A percentile compares a stretch with the other conserved stretches of the same genome.
phyloP scores from a whole-genome alignment of 2,888 invertebrate species.

The Ptychoptera albimana region DNA sequence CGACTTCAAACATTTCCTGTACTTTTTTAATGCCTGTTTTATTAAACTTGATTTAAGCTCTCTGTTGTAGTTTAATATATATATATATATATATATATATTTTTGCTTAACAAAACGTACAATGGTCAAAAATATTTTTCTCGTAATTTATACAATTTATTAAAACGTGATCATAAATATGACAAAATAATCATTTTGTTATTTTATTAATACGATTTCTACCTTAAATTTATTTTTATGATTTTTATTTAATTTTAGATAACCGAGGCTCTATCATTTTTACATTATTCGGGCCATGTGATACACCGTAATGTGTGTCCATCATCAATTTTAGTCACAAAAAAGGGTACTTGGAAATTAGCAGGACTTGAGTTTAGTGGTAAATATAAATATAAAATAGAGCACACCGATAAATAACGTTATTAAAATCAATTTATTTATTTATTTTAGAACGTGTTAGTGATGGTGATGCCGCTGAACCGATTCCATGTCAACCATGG shows the following conservation, averaged over 20 bases:
- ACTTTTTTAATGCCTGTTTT: no score
- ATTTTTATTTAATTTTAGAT: conserved; percentile 44
- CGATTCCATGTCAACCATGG: conserved; percentile 72
- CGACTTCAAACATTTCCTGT: no score
- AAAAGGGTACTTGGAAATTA: conserved; percentile 90
- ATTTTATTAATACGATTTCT: conserved; percentile 3
- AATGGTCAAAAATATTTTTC: no score
- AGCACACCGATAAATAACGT: not conserved
- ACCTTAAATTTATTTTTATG: conserved; percentile 6
- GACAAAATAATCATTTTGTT: no score
- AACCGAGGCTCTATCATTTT: conserved; percentile 81
- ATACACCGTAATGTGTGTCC: conserved; percentile 93
- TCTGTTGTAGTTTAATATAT: no score
- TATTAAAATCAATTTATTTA: conserved; percentile 6
- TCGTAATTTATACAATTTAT: not conserved
- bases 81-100: no score
- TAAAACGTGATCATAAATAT: not conserved
- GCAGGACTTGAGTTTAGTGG: conserved; percentile 88
- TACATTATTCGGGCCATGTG: conserved; percentile 76
- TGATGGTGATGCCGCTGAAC: conserved; percentile 51
- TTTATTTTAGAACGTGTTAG: conserved; percentile 48
- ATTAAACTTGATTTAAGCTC: no score
- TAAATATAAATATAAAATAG: conserved; percentile 26
- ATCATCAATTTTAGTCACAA: conserved; percentile 78
- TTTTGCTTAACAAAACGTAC: no score